Conservation (phyloP, 2,888 invertebrate genomes). For the Eilema depressum region DNA sequence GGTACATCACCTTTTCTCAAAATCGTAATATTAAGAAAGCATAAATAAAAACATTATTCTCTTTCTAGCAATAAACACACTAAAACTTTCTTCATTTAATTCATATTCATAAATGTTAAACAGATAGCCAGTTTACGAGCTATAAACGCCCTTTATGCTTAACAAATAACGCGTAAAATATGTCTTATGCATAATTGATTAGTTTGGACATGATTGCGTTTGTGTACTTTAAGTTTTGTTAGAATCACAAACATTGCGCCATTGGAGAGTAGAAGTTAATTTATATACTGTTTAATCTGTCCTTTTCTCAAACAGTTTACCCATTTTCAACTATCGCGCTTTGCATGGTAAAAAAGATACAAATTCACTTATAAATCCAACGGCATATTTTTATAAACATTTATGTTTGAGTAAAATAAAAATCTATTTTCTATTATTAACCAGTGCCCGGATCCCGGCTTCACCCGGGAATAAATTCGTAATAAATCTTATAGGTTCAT, state of each 20-base stretch:
- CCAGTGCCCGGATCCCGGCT: too few relatives aligned
- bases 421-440: too few relatives aligned
- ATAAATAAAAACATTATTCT: slow-evolving; percentile 25
- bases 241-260: background rate
- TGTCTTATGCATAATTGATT: slow-evolving; percentile 28
- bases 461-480: too few relatives aligned
- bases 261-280: background rate
- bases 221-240: slow-evolving; percentile 3
- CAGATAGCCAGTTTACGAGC: slow-evolving; percentile 41
- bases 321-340: background rate
- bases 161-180: slow-evolving; percentile 43
- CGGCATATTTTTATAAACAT: too few relatives aligned
- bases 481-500: too few relatives aligned
- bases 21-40: background rate
- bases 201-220: slow-evolving; percentile 15
- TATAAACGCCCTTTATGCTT: slow-evolving; percentile 39
- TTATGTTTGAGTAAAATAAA: too few relatives aligned
- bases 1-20: background rate
- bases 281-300: background rate
- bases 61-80: slow-evolving; percentile 28
- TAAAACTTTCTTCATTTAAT: slow-evolving; percentile 35
- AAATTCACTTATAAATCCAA: too few relatives aligned
- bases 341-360: background rate
- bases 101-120: slow-evolving; percentile 45
- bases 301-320: background rate